Evolutionary conservation across 2,888 invertebrate species (phyloP), one percentile per base, ranked within the genome.

Genomic region (Pollenia griseotomentosa): DNA sequence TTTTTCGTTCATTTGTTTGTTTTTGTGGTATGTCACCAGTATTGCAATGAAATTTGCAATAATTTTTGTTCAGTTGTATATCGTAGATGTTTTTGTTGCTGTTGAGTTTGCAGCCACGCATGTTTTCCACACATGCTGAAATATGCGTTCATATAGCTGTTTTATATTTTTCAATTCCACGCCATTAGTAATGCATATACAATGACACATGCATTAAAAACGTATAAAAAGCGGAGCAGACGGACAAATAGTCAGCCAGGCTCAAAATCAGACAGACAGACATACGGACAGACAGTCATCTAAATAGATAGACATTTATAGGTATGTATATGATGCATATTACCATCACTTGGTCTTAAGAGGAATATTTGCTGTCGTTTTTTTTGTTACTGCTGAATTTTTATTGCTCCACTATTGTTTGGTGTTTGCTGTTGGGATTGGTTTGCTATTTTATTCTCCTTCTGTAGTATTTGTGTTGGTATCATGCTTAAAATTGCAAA

Each of bases 401-500:
- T 77, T 78, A 82, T 74, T 82, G 82, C 77, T 73, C 65, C 70
- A 77, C 81, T 84, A 81, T 84, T 83, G 74, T 73, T 83, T 70
- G 65, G 57, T 81, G 59, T 80, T 53, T 74, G 61, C 55, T 40
- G 59, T 83, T 79, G 75, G 75, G 74, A 71, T 80, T 61, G 83
- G 59, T 83, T 71, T 85, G 66, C 51, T 66, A 70, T 80, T 80
- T 83, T 74, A 46, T 79, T 71, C 12, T 57, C 48, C 51, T 68
- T 46, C 53, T 23, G 12, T 19, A 16, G 55, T 55, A 9, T 57
- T n/a, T 46, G 73, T 55, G 55, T 83, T 77, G 55, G 70, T 83
- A 71, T 75, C 46, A 86, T 78, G 65, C 74, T 88, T 81, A 70
- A 85, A 85, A 88, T 85, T 85, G 85, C 85, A 88, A 85, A 88